Evolutionary conservation across 1,140 invertebrate species (phyloP), one percentile per base, ranked within the genome.

Genomic region (Bombus breviceps): DNA sequence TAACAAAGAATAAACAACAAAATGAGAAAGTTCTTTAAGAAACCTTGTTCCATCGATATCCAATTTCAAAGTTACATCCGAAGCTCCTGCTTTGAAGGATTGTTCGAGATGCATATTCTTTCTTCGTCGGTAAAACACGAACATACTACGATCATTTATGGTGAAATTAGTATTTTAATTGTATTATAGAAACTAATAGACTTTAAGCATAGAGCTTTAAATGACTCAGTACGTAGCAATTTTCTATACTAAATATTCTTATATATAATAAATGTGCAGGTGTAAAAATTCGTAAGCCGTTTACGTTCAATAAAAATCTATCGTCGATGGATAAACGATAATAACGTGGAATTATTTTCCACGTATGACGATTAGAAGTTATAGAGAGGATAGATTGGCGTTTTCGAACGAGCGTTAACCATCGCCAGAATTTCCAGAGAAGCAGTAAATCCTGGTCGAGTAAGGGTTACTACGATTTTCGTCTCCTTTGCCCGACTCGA

Each of bases 361-460:
- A 8, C 15, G 43, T 9, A 25, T 13, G n/a, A 41, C 22, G n/a
- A 66, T 32, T 47, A 3, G 22, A 18, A 22, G 34, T 18, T 37
- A 37, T 12, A 22, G 25, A 53, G 39, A 43, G 5, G 32, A 64
- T 12, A 25, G 53, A 43, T 25, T 66, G 34, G 74, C 85, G 34
- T 89, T 86, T 77, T 81, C 71, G 80, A 86, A 88, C 47, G 86
- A 64, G 68, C 68, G 41, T 76, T 82, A 71, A 86, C 75, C 88
- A 77, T n/a, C 68, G 71, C 28, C 69, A 15, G 59, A 86, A 75
- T 69, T 85, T 72, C 81, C 68, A 72, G 77, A 71, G 74, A 71
- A 68, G 59, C 77, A 68, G 69, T 90, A 91, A 90, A 91, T 88
- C 89, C 76, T 73, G 78, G 77, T 73, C 43, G 79, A 86, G 86